These are phyloP conservation scores for Artemisiospiza belli DNA, from an alignment of 2,113 vertebrate genomes.

Conservation along the genomic window DNA sequence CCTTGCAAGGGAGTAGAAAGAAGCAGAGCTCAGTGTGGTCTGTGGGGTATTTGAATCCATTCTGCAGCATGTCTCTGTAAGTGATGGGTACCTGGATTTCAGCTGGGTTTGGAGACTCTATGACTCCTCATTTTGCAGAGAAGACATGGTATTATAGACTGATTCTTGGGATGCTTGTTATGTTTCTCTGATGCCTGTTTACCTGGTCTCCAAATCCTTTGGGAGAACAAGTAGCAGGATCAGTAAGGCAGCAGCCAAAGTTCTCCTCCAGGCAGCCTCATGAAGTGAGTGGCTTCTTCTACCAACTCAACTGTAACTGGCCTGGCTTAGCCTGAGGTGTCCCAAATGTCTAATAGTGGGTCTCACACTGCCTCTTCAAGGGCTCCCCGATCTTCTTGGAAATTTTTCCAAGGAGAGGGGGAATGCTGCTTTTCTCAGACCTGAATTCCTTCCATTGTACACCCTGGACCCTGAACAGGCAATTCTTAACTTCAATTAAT, in stretches of 20 bases:
- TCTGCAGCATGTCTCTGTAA: background rate
- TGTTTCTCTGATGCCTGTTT: background rate
- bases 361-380: background rate
- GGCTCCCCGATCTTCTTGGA: background rate
- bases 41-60: background rate
- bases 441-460: background rate
- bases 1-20: background rate
- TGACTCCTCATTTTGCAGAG: fast-evolving
- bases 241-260: background rate
- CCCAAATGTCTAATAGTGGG: fast-evolving
- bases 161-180: background rate
- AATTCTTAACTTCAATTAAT: background rate
- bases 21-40: background rate
- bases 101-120: background rate
- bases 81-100: background rate
- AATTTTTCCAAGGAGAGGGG: background rate
- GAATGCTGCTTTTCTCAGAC: background rate
- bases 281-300: background rate
- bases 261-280: background rate
- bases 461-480: background rate
- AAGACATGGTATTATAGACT: background rate
- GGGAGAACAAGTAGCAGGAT: background rate
- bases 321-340: background rate
- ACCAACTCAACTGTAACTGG: background rate
- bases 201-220: background rate